A percentile compares a stretch with the other conserved stretches of the same genome.
These are phyloP conservation scores for Lordiphosa stackelbergi DNA, from an alignment of 1,140 invertebrate genomes.

Conservation along the genomic window DNA sequence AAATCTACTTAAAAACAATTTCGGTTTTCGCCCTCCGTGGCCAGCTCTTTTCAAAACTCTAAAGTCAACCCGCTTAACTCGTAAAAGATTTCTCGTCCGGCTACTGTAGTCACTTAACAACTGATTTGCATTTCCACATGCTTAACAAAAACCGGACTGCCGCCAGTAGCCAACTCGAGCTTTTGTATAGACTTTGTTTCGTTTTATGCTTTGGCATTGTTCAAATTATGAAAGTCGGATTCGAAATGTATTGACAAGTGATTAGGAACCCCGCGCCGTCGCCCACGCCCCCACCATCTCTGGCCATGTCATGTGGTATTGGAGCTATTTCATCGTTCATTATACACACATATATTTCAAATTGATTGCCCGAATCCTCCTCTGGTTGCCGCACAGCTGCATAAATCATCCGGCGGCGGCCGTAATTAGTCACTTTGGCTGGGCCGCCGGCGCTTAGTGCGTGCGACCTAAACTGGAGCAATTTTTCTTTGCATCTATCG, in stretches of 20 bases:
- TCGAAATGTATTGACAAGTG: constrained; percentile 42
- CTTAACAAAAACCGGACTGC: constrained; percentile 29
- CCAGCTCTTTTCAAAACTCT: no score
- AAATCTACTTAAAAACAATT: no score
- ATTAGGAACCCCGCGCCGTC: constrained; percentile 18
- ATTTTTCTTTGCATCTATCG: constrained; percentile 53
- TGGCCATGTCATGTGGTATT: constrained; percentile 10
- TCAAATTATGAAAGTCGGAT: constrained; percentile 40
- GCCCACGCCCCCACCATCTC: no score
- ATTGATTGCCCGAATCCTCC: constrained; percentile 25
- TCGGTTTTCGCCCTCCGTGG: no score
- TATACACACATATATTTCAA: constrained; percentile 23
- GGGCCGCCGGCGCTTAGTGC: constrained; percentile 48
- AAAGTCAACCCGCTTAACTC: no score
- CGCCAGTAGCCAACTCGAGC: constrained; percentile 41
- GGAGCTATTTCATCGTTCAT: no score
- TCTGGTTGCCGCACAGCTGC: constrained; percentile 58
- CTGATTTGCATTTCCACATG: constrained; percentile 33
- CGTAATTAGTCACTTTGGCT: constrained; percentile 72
- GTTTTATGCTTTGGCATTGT: constrained; percentile 29
- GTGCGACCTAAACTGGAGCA: constrained; percentile 54
- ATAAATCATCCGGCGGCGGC: constrained; percentile 65
- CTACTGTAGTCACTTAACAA: constrained; percentile 5
- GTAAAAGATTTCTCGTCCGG: no score
- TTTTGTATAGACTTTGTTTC: constrained; percentile 56